Evolutionary conservation across 2,113 vertebrate species (phyloP).

Genomic region (Ammodytes dubius): DNA sequence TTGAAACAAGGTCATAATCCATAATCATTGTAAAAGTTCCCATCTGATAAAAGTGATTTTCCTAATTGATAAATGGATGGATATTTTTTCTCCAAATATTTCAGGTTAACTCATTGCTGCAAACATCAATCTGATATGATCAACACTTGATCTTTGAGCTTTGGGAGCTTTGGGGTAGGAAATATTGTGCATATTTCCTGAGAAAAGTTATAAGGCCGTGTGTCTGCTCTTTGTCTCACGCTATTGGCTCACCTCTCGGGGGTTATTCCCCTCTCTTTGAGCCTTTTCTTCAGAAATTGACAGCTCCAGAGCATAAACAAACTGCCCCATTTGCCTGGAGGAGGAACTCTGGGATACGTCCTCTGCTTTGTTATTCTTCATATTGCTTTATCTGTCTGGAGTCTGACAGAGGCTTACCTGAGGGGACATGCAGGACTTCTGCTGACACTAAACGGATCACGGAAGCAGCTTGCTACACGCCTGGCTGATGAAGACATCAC

Average conservation of each 20-base stretch:
- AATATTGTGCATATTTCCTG: constrained; percentile 41
- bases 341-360: constrained; percentile 63
- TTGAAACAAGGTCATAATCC: constrained; percentile 56
- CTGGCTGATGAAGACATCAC: constrained; percentile 72
- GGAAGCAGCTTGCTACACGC: constrained; percentile 72
- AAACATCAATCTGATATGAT: constrained; percentile 22
- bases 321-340: constrained; percentile 59
- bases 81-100: not conserved
- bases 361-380: constrained; percentile 72
- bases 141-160: not conserved
- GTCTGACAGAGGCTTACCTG: constrained; percentile 79
- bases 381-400: constrained; percentile 74
- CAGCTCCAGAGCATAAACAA: constrained; percentile 69
- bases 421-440: constrained; percentile 68
- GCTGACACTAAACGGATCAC: constrained; percentile 63
- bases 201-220: constrained; percentile 7
- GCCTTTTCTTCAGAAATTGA: constrained; percentile 55
- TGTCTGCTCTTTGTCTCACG: constrained; percentile 52
- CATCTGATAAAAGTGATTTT: not conserved
- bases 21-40: constrained; percentile 26
- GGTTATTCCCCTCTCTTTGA: constrained; percentile 46
- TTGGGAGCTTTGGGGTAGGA: not conserved
- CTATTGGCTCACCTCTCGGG: constrained; percentile 42
- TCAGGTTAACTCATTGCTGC: not conserved
- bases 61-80: not conserved